Base-by-base conservation (phyloP, 2,797 vertebrate genomes). In the Parauchenoglanis punctatus region DNA sequence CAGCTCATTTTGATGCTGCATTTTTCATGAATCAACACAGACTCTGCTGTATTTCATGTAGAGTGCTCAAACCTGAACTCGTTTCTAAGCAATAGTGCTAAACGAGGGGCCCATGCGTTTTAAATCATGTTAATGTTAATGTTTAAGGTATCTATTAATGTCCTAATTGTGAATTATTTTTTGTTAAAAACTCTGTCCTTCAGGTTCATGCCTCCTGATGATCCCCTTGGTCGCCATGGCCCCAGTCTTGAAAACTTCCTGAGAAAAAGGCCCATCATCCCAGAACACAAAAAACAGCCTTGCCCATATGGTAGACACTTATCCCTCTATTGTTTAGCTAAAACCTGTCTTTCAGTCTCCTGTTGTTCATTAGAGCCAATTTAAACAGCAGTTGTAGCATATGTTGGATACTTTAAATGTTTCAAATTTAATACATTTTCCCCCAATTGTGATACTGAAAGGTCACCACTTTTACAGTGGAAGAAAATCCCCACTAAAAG, bases 191-290 rank as follows among this genome's bases (percentile, higher is more conserved):
- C 11, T 73, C 58, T 44, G 35, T 77, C 10, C 77, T 91, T 63
- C 87, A 99, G 98, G 93, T 99, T 99, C 93, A 99, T 99, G 98
- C 98, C 98, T 90, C 98, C 98, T 72, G 98, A 99, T 90, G 98
- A 99, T 93, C 98, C 98, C 4, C 96, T 99, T 84, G 98, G 98
- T 90, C 97, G 98, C 67, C 98, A 99, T 4, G 98, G 98, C 75
- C 98, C 98, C 84, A 99, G 98, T 91, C 95, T 99, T 93, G 98
- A 99, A 90, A 99, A 99, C 93, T 99, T 99, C 93, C 94, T 99
- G 89, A 96, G 98, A 92, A 99, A 99, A 93, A 97, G 95, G 87
- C 98, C 98, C 52, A 92, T 98, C 86, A 93, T 98, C 86, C 97
- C 98, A 61, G 98, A 99, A 90, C 96, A 97, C 93, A 98, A 96